Percentiles rank a stretch among this genome's conserved stretches.
phyloP scores from a whole-genome alignment of 2,113 vertebrate genomes.

The Perognathus longimembris region DNA sequence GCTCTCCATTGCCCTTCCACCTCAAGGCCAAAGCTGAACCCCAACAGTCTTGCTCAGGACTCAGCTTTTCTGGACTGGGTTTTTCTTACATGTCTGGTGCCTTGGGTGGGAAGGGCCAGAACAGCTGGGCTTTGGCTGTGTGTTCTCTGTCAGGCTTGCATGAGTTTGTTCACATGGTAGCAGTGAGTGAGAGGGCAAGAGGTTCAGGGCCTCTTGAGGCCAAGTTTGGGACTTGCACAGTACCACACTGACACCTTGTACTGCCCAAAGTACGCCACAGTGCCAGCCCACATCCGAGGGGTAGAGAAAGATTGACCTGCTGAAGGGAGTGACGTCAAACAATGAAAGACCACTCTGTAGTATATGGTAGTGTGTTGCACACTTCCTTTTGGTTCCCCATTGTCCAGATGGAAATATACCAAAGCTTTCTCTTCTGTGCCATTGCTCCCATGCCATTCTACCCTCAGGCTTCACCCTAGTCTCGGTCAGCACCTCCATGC shows the following conservation, averaged over 20 bases:
- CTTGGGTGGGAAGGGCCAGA: not conserved
- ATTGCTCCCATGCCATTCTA: not conserved
- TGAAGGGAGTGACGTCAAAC: not conserved
- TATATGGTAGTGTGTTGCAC: not conserved
- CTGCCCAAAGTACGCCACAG: not conserved
- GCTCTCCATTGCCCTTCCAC: no score
- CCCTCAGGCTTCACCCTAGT: not conserved
- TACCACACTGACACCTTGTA: not conserved
- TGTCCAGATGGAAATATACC: not conserved
- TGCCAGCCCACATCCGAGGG: not conserved
- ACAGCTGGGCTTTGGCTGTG: not conserved
- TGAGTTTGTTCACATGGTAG: not conserved
- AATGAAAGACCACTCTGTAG: not conserved
- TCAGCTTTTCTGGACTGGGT: not conserved
- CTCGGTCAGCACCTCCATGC: not conserved
- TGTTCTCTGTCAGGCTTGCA: not conserved
- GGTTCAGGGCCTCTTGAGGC: not conserved
- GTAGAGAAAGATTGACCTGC: not conserved
- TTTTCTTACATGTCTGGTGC: not conserved
- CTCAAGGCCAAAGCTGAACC: no score
- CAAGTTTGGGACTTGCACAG: not conserved
- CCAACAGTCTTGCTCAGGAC: not conserved
- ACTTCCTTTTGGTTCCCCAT: not conserved
- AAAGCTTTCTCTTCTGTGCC: not conserved
- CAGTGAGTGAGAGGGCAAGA: not conserved